A percentile compares a stretch with the other conserved stretches of the same genome.
phyloP scores from a whole-genome alignment of 2,888 invertebrate genomes.

The Caenorhabditis sulstoni region DNA sequence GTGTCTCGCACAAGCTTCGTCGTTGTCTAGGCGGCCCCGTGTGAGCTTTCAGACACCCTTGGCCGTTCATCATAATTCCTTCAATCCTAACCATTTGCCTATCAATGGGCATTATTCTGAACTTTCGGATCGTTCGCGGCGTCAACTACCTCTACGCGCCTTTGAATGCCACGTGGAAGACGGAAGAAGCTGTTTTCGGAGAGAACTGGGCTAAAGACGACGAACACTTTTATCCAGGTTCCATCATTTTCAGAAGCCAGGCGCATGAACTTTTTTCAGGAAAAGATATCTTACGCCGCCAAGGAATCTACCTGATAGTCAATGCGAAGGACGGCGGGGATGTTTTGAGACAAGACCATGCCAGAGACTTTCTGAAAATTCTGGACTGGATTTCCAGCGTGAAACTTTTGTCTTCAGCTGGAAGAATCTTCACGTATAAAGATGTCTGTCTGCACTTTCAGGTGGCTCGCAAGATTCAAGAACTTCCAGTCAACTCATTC shows the following conservation, averaged over 20 bases:
- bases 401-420: conserved; percentile 52
- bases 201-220: conserved; percentile 73
- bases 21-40: conserved; percentile 9
- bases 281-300: conserved; percentile 73
- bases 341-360: conserved; percentile 62
- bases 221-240: conserved; percentile 68
- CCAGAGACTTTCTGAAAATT: conserved; percentile 69
- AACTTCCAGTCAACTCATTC: neutral
- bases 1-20: too few relatives aligned
- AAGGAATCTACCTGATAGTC: conserved; percentile 74
- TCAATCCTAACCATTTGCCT: conserved; percentile 65
- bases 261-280: too few relatives aligned
- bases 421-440: conserved; percentile 54
- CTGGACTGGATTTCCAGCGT: conserved; percentile 68
- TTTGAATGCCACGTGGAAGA: conserved; percentile 74
- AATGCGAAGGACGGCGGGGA: conserved; percentile 59
- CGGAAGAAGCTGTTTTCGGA: conserved; percentile 73
- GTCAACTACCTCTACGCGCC: conserved; percentile 75
- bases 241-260: too few relatives aligned
- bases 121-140: conserved; percentile 70
- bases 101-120: conserved; percentile 68
- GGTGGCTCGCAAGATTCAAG: conserved; percentile 15
- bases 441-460: conserved; percentile 69
- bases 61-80: conserved; percentile 75
- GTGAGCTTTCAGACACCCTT: conserved; percentile 69